Percentiles rank a stretch among this genome's conserved stretches.
Conservation (phyloP, 2,113 vertebrate species). For the Thryonomys swinderianus region DNA sequence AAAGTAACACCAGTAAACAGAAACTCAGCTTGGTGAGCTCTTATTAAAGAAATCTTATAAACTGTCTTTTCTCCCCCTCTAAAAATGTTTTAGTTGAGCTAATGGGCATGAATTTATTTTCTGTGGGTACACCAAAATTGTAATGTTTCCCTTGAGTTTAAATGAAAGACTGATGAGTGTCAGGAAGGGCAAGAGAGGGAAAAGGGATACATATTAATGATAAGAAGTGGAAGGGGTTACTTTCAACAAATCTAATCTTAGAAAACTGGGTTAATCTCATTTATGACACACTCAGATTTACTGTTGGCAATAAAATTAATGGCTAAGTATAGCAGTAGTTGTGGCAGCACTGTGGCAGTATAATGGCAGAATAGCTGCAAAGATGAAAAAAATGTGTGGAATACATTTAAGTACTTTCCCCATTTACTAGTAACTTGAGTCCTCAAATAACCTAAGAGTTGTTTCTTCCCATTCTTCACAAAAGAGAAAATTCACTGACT, state of each 20-base stretch:
- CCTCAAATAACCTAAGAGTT: neutral
- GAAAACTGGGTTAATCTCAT: neutral
- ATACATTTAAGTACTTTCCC: neutral
- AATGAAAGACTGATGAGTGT: neutral
- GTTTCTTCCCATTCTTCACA: neutral
- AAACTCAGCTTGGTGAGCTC: neutral
- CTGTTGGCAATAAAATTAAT: neutral
- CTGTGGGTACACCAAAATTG: neutral
- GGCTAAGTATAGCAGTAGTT: neutral
- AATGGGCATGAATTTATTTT: neutral
- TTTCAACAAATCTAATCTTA: neutral
- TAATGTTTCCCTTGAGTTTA: neutral
- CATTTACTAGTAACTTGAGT: neutral
- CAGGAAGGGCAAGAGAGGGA: neutral
- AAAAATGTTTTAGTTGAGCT: neutral
- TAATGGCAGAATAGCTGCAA: neutral
- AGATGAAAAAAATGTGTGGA: neutral
- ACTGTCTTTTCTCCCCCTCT: neutral
- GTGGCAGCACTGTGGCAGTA: neutral
- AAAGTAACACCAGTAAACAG: neutral
- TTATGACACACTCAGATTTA: neutral
- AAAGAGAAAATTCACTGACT: neutral
- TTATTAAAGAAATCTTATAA: neutral
- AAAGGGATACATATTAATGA: neutral
- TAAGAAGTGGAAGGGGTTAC: neutral